phyloP scores from a whole-genome alignment of 2,888 invertebrate species.

The Antheraea assamensis region DNA sequence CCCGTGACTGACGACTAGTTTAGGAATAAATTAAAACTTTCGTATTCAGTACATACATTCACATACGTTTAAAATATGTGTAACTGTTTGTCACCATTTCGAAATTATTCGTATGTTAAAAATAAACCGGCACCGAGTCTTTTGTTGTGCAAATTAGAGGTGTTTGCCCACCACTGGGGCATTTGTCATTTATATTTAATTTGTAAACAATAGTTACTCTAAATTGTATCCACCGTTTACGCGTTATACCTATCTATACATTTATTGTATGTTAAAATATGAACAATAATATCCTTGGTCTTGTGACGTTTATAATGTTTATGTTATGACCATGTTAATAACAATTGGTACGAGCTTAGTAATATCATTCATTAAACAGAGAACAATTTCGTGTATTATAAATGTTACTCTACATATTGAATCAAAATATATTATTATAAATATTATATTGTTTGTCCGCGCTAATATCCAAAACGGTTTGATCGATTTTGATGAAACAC shows the following conservation, averaged over 20 bases:
- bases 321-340: not conserved
- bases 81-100: conserved; percentile 1
- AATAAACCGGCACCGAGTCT: not conserved
- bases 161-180: conserved; percentile 1
- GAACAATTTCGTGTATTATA: no score
- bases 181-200: conserved; percentile 1
- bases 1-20: not conserved
- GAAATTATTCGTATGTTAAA: not conserved
- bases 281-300: not conserved
- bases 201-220: not conserved
- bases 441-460: no score
- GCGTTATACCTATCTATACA: not conserved
- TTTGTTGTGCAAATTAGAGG: conserved; percentile 13
- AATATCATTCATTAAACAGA: not conserved
- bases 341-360: not conserved
- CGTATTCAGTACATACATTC: conserved; percentile 7
- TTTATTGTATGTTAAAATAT: not conserved
- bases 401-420: no score
- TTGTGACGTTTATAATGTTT: not conserved
- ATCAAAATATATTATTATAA: no score
- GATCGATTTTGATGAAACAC: no score
- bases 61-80: conserved; percentile 8
- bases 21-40: not conserved
- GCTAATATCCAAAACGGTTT: no score
- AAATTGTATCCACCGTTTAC: conserved; percentile 1